Evolutionary conservation across 2,113 vertebrate species (phyloP), one percentile per base, ranked within the genome.

Genomic region (Chascanopsetta lugubris): DNA sequence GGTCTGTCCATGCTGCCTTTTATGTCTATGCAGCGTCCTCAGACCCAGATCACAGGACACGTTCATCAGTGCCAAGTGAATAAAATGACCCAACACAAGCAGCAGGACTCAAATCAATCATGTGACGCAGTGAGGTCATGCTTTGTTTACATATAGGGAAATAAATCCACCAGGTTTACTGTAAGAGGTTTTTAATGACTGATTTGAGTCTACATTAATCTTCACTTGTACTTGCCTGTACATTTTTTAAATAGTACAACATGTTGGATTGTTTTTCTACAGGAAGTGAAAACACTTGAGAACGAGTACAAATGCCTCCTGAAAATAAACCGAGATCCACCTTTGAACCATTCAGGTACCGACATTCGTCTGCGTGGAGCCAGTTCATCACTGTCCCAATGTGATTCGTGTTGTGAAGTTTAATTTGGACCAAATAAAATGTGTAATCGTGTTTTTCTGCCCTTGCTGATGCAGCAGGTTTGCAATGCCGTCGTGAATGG

Each of bases 401-500:
- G 15, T 38, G 12, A 38, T 38, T 15, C 36, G 6, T 34, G 3
- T 10, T 7, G 30, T 10, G 5, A 34, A 34, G 36, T 38, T 38
- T 10, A 38, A 9, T 38, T 38, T 38, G 5, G 36, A 9, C 13
- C 36, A 38, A 38, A 5, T 9, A 34, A 11, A 12, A 34, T 34
- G 10, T 34, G 32, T 34, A 34, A 34, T 34, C 27, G 13, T 5
- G 5, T 30, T 30, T 30, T 30, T 22, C 36, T 72, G 38, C 15
- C 9, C 55, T 30, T 67, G n/a, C 34, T 46, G 36, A 1, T 7
- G 45, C 29, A 45, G 9, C 45, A 85, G 86, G 22, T 13, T 61
- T 56, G 20, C 47, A 71, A 71, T 88, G 87, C 36, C 43, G 60
- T 29, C 56, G 71, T 9, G 62, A 67, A 64, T 88, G 87, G 87